These are phyloP conservation scores for Anisognathus igniventris DNA, from an alignment of 2,797 vertebrate genomes.

Conservation along the genomic window DNA sequence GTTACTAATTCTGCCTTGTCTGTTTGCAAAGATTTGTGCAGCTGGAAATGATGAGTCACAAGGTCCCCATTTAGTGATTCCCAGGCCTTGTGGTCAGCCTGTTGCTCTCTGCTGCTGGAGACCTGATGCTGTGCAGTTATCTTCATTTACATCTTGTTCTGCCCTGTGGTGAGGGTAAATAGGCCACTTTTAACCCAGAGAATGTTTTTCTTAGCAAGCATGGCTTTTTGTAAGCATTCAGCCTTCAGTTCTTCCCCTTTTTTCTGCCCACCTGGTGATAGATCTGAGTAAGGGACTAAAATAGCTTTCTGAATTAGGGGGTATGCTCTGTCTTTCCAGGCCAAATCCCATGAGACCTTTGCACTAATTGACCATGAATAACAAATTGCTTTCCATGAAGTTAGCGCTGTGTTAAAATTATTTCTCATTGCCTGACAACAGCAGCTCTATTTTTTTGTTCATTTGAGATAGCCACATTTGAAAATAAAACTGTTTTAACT, in stretches of 20 bases:
- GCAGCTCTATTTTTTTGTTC: background rate
- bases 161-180: background rate
- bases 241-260: background rate
- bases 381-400: background rate
- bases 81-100: background rate
- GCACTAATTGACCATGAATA: background rate
- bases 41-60: constrained; percentile 7
- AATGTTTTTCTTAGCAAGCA: background rate
- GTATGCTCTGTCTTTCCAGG: background rate
- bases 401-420: background rate
- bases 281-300: background rate
- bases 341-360: background rate
- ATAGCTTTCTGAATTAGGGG: background rate
- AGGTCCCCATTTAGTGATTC: background rate
- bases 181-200: background rate
- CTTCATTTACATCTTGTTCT: background rate
- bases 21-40: background rate
- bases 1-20: background rate
- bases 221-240: background rate
- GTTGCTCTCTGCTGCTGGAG: background rate
- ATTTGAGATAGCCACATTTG: background rate
- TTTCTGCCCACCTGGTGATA: background rate
- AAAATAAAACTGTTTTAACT: background rate
- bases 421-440: background rate
- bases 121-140: background rate